Evolutionary conservation across 2,888 invertebrate genomes (phyloP).

Genomic region (Athrips mouffetella): DNA sequence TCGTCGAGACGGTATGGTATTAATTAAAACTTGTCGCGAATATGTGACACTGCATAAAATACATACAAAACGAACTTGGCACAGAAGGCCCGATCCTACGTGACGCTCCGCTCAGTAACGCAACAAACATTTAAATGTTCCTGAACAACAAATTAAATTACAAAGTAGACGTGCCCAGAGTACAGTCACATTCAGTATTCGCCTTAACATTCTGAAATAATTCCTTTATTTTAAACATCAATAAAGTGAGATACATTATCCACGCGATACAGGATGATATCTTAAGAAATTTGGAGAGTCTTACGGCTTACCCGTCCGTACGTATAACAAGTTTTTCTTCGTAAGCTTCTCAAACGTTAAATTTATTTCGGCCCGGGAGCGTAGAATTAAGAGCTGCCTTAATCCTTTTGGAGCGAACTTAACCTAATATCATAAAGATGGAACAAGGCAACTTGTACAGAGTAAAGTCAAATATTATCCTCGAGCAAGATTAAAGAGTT

Average conservation of each 20-base stretch:
- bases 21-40: constrained; percentile 9
- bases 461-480: constrained; percentile 74
- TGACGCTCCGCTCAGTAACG: constrained; percentile 1
- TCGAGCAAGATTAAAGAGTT: constrained; percentile 66
- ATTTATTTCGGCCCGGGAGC: constrained; percentile 74
- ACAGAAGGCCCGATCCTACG: background rate
- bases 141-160: constrained; percentile 36
- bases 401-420: constrained; percentile 74
- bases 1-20: constrained; percentile 1
- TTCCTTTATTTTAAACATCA: constrained; percentile 19
- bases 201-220: constrained; percentile 20
- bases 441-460: constrained; percentile 72
- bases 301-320: constrained; percentile 45
- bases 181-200: constrained; percentile 46
- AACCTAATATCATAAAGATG: constrained; percentile 76
- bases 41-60: constrained; percentile 3
- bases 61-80: constrained; percentile 8
- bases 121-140: constrained; percentile 31
- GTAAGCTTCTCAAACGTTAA: constrained; percentile 71
- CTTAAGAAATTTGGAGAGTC: constrained; percentile 42
- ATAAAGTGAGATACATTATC: constrained; percentile 21
- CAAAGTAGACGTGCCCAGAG: constrained; percentile 33
- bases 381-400: constrained; percentile 71
- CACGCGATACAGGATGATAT: constrained; percentile 39
- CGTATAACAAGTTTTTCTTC: constrained; percentile 70